Evolutionary conservation across 1,140 invertebrate species (phyloP).

Genomic region (Grapholita molesta): DNA sequence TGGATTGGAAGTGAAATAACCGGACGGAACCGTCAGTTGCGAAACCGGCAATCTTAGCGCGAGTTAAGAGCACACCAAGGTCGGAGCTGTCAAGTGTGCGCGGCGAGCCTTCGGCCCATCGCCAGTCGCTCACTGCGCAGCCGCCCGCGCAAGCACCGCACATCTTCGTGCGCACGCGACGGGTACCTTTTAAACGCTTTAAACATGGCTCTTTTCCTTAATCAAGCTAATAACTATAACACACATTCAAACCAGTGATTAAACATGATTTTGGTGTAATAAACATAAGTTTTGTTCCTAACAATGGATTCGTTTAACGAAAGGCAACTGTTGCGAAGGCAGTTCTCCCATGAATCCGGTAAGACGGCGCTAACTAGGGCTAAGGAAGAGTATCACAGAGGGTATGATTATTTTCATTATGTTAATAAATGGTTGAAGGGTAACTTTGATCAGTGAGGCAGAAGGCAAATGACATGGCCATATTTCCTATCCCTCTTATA

Average conservation of each 20-base stretch:
- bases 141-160: conserved; percentile 16
- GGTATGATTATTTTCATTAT: conserved; percentile 39
- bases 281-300: not conserved
- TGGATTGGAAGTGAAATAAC: not conserved
- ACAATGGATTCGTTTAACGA: conserved; percentile 12
- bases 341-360: conserved; percentile 65
- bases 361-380: conserved; percentile 50
- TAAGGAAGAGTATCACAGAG: conserved; percentile 55
- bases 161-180: not conserved
- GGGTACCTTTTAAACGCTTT: not conserved
- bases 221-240: not conserved
- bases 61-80: conserved; percentile 37
- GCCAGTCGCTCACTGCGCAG: conserved; percentile 23
- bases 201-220: not conserved
- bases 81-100: conserved; percentile 33
- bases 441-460: not conserved
- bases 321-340: conserved; percentile 48
- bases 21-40: conserved; percentile 22
- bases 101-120: conserved; percentile 20
- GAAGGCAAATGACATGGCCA: not conserved
- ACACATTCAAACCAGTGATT: not conserved
- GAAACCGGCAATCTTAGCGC: conserved; percentile 35
- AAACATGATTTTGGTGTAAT: not conserved
- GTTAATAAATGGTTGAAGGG: not conserved
- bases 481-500: not conserved